These are phyloP conservation scores for Cirrhinus mrigala DNA, from an alignment of 2,797 vertebrate genomes.

Conservation along the genomic window DNA sequence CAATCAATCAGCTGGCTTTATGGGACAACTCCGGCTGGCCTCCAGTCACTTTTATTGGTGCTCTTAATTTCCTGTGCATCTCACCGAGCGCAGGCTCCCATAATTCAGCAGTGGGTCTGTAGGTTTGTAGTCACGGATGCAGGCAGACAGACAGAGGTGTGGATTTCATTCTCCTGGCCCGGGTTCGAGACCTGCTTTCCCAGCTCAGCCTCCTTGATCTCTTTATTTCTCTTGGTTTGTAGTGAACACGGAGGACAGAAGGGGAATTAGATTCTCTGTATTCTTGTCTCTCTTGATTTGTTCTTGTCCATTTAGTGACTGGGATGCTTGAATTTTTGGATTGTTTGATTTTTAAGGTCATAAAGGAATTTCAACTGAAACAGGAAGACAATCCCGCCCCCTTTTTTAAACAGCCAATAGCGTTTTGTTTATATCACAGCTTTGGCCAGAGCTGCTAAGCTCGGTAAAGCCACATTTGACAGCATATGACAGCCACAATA, in stretches of 20 bases:
- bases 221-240: slow-evolving; percentile 39
- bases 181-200: slow-evolving; percentile 10
- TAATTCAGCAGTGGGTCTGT: slow-evolving; percentile 17
- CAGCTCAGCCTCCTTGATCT: slow-evolving; percentile 34
- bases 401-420: no score
- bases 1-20: slow-evolving; percentile 36
- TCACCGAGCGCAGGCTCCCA: background rate
- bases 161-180: slow-evolving; percentile 31
- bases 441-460: no score
- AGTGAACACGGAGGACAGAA: slow-evolving; percentile 26
- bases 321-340: background rate
- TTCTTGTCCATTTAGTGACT: background rate
- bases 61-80: slow-evolving; percentile 44
- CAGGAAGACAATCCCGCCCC: no score
- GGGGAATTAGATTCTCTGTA: slow-evolving; percentile 10
- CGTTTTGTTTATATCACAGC: no score
- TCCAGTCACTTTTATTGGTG: slow-evolving; percentile 46
- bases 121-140: background rate
- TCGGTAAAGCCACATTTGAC: no score
- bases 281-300: slow-evolving; percentile 10
- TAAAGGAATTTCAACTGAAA: no score
- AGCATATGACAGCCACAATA: no score
- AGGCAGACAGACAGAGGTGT: slow-evolving; percentile 16
- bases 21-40: slow-evolving; percentile 37
- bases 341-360: background rate